phyloP scores from a whole-genome alignment of 2,888 invertebrate species.

The Cetonia aurata region DNA sequence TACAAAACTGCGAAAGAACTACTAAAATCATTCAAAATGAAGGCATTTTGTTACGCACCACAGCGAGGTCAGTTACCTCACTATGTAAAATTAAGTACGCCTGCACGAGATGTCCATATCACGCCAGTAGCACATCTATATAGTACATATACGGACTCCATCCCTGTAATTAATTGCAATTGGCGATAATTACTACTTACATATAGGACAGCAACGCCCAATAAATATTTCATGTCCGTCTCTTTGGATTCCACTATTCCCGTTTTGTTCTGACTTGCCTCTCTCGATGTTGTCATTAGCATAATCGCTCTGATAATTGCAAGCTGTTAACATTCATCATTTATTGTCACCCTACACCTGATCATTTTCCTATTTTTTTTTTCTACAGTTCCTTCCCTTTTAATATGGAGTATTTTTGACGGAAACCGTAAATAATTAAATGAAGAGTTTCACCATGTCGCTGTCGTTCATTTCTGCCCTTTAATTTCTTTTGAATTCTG shows the following conservation, averaged over 20 bases:
- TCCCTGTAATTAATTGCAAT: conserved; percentile 44
- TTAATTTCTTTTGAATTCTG: too few relatives aligned
- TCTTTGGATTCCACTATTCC: conserved; percentile 40
- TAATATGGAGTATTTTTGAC: background rate
- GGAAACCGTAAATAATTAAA: too few relatives aligned
- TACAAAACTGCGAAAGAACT: too few relatives aligned
- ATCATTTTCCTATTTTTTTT: conserved; percentile 34
- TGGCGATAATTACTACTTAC: conserved; percentile 44
- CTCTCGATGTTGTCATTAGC: conserved; percentile 50
- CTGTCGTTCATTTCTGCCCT: too few relatives aligned
- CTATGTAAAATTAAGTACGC: conserved; percentile 18
- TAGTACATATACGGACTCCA: conserved; percentile 9
- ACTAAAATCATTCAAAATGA: background rate
- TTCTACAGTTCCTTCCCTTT: conserved; percentile 39
- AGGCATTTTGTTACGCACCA: conserved; percentile 20
- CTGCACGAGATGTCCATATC: background rate
- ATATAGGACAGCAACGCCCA: conserved; percentile 41
- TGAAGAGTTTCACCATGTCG: too few relatives aligned
- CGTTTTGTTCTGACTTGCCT: conserved; percentile 38
- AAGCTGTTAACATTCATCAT: conserved; percentile 55
- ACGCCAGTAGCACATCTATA: conserved; percentile 6
- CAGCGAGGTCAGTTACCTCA: conserved; percentile 24
- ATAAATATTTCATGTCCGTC: conserved; percentile 46
- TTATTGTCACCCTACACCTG: conserved; percentile 55
- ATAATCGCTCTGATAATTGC: conserved; percentile 54